Conservation (phyloP, 1,140 invertebrate species). For the Sogatella furcifera region DNA sequence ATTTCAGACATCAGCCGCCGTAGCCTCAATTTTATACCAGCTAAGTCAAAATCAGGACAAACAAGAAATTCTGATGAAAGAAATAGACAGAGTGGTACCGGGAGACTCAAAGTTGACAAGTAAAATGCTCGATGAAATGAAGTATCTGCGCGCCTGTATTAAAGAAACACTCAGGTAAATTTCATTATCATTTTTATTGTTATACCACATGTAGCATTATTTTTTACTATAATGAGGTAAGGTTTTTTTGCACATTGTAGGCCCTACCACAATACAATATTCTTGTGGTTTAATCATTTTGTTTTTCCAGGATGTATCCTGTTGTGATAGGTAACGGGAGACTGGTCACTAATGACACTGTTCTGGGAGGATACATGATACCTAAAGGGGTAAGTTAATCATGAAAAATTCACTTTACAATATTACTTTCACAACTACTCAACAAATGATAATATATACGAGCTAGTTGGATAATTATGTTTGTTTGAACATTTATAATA, state of each 20-base stretch:
- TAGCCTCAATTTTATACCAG: constrained; percentile 69
- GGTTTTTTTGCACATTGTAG: too few species aligned
- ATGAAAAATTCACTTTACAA: too few species aligned
- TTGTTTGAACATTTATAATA: too few species aligned
- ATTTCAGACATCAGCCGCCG: constrained; percentile 61
- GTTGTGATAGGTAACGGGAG: constrained; percentile 80
- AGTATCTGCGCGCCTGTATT: constrained; percentile 75
- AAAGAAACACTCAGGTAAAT: constrained; percentile 76
- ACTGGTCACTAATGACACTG: constrained; percentile 62
- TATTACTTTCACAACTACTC: too few species aligned
- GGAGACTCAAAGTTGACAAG: constrained; percentile 44
- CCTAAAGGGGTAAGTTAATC: constrained; percentile 70
- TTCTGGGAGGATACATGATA: constrained; percentile 70
- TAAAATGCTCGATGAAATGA: constrained; percentile 53
- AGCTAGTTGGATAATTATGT: too few species aligned
- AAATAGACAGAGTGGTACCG: constrained; percentile 52
- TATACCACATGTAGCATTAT: too few species aligned
- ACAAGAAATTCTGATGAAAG: constrained; percentile 58
- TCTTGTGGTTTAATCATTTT: too few species aligned
- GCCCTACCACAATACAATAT: too few species aligned
- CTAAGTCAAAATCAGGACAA: constrained; percentile 61
- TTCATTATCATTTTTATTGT: too few species aligned
- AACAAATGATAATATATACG: too few species aligned
- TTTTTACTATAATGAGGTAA: too few species aligned
- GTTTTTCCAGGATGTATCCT: constrained; percentile 56